Conservation (phyloP, 2,113 vertebrate species). For the Xiphias gladius region DNA sequence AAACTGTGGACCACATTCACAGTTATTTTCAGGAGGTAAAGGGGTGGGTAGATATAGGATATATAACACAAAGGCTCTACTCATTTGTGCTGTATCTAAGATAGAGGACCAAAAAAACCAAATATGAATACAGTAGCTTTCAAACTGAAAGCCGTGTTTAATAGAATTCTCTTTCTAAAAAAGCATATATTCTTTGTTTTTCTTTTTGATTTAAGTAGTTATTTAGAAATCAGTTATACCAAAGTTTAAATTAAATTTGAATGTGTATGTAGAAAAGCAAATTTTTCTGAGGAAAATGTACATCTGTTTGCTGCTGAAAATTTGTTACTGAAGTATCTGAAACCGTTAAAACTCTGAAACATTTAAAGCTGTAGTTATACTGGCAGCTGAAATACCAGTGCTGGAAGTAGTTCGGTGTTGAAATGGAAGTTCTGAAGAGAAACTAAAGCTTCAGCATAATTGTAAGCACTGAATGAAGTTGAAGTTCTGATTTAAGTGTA, state of each 20-base stretch:
- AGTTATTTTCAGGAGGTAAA: slow-evolving; percentile 20
- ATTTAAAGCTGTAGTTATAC: background rate
- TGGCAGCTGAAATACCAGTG: background rate
- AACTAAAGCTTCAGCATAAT: background rate
- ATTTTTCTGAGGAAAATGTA: too few relatives aligned
- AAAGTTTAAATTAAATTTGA: background rate
- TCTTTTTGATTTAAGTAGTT: slow-evolving; percentile 9
- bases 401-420: background rate
- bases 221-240: background rate
- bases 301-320: background rate
- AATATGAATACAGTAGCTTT: background rate
- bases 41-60: background rate
- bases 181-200: slow-evolving; percentile 6
- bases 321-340: background rate
- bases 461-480: background rate
- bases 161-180: background rate
- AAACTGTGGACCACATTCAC: background rate
- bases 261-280: background rate
- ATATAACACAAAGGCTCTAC: slow-evolving; percentile 9
- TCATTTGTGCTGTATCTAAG: slow-evolving; percentile 21
- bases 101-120: background rate
- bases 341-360: too few relatives aligned
- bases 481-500: background rate
- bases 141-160: background rate
- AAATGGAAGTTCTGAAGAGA: background rate